Evolutionary conservation across 2,113 vertebrate genomes (phyloP).

Genomic region (Sebastes fasciatus): DNA sequence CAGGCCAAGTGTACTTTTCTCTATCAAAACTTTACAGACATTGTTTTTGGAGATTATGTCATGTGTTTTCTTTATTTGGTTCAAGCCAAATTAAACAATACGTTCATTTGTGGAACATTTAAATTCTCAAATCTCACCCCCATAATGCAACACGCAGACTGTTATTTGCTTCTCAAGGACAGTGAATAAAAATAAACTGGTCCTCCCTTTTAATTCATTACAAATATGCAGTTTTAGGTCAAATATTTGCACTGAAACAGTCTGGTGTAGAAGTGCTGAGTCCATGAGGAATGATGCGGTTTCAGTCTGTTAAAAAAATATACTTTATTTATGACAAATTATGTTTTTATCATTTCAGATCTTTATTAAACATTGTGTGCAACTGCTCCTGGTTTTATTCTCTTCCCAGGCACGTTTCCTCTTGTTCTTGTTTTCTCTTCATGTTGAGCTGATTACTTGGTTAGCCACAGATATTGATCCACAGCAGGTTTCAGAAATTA

Average conservation of each 20-base stretch:
- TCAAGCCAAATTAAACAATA: constrained; percentile 1
- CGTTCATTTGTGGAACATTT: background rate
- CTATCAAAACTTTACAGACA: background rate
- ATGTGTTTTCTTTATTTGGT: constrained; percentile 12
- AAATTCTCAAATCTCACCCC: background rate
- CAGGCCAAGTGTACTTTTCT: background rate
- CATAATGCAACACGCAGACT: background rate
- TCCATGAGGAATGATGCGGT: no score
- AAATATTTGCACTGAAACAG: background rate
- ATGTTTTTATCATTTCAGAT: background rate
- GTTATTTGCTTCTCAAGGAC: background rate
- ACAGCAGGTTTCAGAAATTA: constrained; percentile 1
- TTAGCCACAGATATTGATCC: constrained; percentile 15
- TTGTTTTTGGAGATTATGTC: background rate
- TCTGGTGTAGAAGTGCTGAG: background rate
- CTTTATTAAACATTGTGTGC: background rate
- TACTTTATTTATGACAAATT: background rate
- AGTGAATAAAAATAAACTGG: no score
- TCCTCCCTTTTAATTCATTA: background rate
- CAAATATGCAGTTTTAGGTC: background rate
- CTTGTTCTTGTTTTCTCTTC: background rate
- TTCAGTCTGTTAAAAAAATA: no score
- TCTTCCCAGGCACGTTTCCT: background rate
- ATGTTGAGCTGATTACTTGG: constrained; percentile 33
- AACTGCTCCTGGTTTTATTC: background rate